Evolutionary conservation across 2,113 vertebrate species (phyloP).

Genomic region (Antechinus flavipes): DNA sequence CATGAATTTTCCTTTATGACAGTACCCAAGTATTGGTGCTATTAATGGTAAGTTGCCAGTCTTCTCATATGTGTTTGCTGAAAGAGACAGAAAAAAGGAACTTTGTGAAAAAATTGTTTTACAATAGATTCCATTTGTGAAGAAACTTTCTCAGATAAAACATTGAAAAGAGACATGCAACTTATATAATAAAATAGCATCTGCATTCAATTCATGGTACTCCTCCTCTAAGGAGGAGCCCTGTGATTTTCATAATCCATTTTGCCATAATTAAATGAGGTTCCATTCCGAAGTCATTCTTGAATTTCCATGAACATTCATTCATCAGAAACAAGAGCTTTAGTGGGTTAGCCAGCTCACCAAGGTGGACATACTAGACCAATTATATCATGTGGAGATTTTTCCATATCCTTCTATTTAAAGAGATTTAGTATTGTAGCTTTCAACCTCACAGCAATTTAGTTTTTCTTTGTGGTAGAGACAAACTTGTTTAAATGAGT

Average conservation of each 20-base stretch:
- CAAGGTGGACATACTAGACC: constrained; percentile 51
- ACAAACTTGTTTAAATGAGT: constrained; percentile 69
- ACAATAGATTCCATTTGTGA: not conserved
- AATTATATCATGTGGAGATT: constrained; percentile 61
- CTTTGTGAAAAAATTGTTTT: not conserved
- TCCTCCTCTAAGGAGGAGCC: constrained; percentile 39
- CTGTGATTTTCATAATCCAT: constrained; percentile 66
- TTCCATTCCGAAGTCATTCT: constrained; percentile 71
- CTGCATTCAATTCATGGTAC: constrained; percentile 14
- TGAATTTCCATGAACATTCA: constrained; percentile 67
- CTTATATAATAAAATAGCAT: constrained; percentile 41
- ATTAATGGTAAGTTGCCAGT: not conserved
- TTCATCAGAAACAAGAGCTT: constrained; percentile 61
- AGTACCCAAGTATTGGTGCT: constrained; percentile 11
- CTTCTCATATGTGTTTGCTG: not conserved
- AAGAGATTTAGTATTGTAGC: constrained; percentile 43
- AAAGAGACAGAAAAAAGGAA: not conserved
- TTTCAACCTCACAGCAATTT: constrained; percentile 65
- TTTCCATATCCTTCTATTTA: constrained; percentile 60
- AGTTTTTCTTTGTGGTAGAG: constrained; percentile 67
- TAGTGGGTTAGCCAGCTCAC: constrained; percentile 50
- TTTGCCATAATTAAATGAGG: constrained; percentile 68
- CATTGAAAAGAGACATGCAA: not conserved
- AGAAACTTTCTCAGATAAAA: not conserved
- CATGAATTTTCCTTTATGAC: not conserved